phyloP scores from a whole-genome alignment of 2,888 invertebrate genomes.

The Timema podura region DNA sequence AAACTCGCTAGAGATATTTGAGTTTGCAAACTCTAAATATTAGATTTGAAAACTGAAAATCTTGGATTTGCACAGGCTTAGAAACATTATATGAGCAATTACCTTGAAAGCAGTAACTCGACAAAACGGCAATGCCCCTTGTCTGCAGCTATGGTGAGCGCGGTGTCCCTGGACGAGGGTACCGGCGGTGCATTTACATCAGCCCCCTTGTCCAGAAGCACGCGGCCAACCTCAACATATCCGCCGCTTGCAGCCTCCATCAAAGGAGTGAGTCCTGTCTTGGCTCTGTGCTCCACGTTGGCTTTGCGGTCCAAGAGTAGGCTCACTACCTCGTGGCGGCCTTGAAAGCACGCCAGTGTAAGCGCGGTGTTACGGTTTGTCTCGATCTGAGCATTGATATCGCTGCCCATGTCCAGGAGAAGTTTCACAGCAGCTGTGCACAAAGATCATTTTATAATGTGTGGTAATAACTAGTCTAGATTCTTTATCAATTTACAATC shows the following conservation, averaged over 20 bases:
- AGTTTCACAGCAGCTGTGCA: constrained; percentile 82
- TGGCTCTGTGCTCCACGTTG: constrained; percentile 98
- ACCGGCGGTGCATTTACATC: constrained; percentile 99
- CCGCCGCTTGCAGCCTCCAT: constrained; percentile 99
- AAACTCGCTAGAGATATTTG: no score
- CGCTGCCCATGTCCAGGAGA: constrained; percentile 94
- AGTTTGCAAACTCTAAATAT: no score
- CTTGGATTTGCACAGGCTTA: no score
- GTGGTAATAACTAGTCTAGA: no score
- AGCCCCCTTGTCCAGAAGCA: constrained; percentile 92
- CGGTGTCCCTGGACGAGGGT: constrained; percentile 96
- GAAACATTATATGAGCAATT: constrained; percentile 17
- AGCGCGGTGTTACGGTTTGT: constrained; percentile 98
- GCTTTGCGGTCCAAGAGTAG: constrained; percentile 93
- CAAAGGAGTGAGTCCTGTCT: constrained; percentile 96
- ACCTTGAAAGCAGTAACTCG: constrained; percentile 70
- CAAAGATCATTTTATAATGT: background rate
- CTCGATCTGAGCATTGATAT: constrained; percentile 99
- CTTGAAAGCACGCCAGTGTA: constrained; percentile 98
- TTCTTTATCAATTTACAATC: no score
- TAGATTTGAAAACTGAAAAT: no score
- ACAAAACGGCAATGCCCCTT: constrained; percentile 96
- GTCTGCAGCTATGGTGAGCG: constrained; percentile 98
- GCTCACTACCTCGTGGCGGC: constrained; percentile 96
- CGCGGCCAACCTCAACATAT: constrained; percentile 96